A percentile compares a stretch with the other conserved stretches of the same genome.
phyloP scores from a whole-genome alignment of 2,888 invertebrate genomes.

The Ypsolopha scabrella region DNA sequence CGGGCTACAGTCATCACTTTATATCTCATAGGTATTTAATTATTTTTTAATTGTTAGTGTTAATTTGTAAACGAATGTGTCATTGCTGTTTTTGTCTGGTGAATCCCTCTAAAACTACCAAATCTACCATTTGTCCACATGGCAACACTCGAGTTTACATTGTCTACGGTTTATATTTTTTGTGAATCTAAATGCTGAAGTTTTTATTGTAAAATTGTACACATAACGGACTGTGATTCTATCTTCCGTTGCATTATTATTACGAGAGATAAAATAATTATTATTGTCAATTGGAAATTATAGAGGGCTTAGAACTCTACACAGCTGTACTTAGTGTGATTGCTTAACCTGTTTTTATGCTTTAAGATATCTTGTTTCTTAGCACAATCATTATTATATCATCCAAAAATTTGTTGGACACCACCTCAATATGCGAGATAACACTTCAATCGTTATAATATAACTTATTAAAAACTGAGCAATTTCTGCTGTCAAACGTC shows the following conservation, averaged over 20 bases:
- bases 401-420: constrained; percentile 19
- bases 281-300: constrained; percentile 27
- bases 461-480: too few relatives aligned
- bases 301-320: constrained; percentile 34
- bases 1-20: constrained; percentile 58
- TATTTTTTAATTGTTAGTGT: constrained; percentile 49
- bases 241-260: constrained; percentile 23
- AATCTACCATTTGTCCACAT: constrained; percentile 17
- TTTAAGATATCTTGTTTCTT: constrained; percentile 33
- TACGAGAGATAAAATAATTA: constrained; percentile 12
- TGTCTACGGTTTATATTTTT: constrained; percentile 20
- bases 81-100: constrained; percentile 35
- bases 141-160: constrained; percentile 29
- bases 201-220: background rate
- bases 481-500: too few relatives aligned
- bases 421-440: constrained; percentile 20
- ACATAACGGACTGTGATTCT: constrained; percentile 34
- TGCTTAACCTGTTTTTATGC: constrained; percentile 20
- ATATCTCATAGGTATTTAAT: constrained; percentile 70
- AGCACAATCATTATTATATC: constrained; percentile 36
- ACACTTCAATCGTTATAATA: too few relatives aligned
- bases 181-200: background rate
- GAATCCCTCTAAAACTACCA: constrained; percentile 34
- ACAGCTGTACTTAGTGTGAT: constrained; percentile 48
- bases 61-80: constrained; percentile 58